Conservation (phyloP, 2,113 vertebrate genomes). For the Coptodon bakossiorum region DNA sequence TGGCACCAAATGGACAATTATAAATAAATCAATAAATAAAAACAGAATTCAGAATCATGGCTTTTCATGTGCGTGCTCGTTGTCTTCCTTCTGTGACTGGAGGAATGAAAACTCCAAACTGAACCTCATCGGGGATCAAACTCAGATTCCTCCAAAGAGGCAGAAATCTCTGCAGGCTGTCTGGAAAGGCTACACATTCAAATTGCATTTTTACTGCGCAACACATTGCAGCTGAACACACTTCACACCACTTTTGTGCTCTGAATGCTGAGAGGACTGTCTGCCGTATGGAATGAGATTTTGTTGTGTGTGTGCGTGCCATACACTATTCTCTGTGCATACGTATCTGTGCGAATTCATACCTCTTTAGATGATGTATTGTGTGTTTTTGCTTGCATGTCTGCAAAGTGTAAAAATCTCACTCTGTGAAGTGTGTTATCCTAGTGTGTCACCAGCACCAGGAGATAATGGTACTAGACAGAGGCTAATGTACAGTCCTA, state of each 20-base stretch:
- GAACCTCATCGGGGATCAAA: not conserved
- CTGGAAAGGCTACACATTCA: constrained; percentile 35
- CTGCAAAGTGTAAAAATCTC: not conserved
- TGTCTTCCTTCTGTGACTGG: constrained; percentile 22
- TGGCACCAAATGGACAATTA: not conserved
- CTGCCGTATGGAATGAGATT: not conserved
- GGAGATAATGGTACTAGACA: constrained; percentile 44
- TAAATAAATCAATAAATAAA: not conserved
- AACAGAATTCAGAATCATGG: not conserved
- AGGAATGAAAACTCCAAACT: not conserved
- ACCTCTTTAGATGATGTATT: not conserved
- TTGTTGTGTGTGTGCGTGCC: not conserved
- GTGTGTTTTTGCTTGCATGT: not conserved
- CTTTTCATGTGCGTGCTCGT: not conserved
- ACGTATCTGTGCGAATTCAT: not conserved
- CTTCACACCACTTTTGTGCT: constrained; percentile 1
- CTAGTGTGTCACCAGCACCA: constrained; percentile 22
- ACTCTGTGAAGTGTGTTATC: not conserved
- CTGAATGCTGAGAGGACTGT: not conserved
- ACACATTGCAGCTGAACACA: constrained; percentile 4
- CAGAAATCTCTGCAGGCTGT: constrained; percentile 15
- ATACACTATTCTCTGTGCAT: not conserved
- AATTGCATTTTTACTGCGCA: constrained; percentile 40
- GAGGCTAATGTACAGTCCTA: constrained; percentile 54
- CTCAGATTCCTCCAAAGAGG: constrained; percentile 11